Evolutionary conservation across 37 sponge, comb jelly and placozoan species (phyloP), one percentile per base, ranked within the genome.

Genomic region (Amphimedon queenslandica): DNA sequence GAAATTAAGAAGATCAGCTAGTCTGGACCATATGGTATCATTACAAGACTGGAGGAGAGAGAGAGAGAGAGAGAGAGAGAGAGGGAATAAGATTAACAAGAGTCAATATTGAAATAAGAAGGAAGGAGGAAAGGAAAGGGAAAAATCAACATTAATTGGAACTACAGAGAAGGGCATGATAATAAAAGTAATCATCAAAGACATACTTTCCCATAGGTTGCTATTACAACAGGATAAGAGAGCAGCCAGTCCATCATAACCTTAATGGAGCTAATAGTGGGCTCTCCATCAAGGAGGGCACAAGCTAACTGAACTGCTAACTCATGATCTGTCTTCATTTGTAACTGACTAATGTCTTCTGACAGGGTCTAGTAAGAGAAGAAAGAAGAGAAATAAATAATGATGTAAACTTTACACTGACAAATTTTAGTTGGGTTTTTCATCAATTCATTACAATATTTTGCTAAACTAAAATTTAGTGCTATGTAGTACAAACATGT

Each of bases 1-100:
- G 42, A 89, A 74, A 73, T 94, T 94, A 24, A 94, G 88, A 23
- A 94, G 72, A 10, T 75, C 67, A 28, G 95, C 95, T 34, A 90
- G 58, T 3, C 82, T 76, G 24, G 95, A 94, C 95, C 95, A 94
- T 39, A 93, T 47, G 2, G 64, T 63, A 8, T 88, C 21, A 60
- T 6, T 63, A 0, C 67, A 80, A 27, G 66, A 84, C 89, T 92
- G 71, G 23, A 78, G 30, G 37, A 47, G 57, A 67, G 16, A 53
- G 34, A 13, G 40, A 30, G 21, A 63, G 30, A 63, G 2, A 4
- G 40, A 56, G 34, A 27, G 4, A 41, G 21, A 33, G 66, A 21
- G 2, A 8, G 2, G 1, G 18, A 66, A n/a, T 5, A 37, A 53
- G 34, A 10, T n/a, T n/a, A n/a, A n/a, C n/a, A n/a, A n/a, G n/a